phyloP scores from a whole-genome alignment of 2,888 invertebrate genomes.

The Rhingia rostrata region DNA sequence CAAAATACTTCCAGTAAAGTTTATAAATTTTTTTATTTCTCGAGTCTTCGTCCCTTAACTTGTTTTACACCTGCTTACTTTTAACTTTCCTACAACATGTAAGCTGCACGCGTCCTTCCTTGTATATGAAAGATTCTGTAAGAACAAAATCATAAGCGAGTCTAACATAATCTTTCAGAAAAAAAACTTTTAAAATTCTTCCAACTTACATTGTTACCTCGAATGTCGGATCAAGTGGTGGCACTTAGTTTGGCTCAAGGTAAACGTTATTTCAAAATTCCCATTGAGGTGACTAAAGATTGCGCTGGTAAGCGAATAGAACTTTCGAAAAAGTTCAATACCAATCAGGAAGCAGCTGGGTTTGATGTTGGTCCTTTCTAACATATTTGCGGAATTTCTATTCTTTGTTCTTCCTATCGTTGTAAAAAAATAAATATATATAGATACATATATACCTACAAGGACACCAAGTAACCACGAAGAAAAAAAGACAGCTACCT shows the following conservation, averaged over 20 bases:
- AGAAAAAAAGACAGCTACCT: slow-evolving; percentile 7
- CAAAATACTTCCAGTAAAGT: too few species aligned
- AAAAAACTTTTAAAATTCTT: slow-evolving; percentile 22
- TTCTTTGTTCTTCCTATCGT: slow-evolving; percentile 2
- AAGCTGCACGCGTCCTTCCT: too few species aligned
- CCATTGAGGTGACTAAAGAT: slow-evolving; percentile 56
- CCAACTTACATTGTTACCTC: slow-evolving; percentile 38
- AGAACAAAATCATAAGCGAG: slow-evolving; percentile 43
- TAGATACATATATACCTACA: not conserved
- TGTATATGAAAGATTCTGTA: not conserved
- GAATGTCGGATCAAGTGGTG: slow-evolving; percentile 41
- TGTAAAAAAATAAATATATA: slow-evolving; percentile 7
- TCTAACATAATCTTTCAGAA: slow-evolving; percentile 44
- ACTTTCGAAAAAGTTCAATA: slow-evolving; percentile 66
- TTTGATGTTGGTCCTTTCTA: slow-evolving; percentile 15
- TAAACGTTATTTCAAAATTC: slow-evolving; percentile 59
- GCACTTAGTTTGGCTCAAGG: slow-evolving; percentile 37
- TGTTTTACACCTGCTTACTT: not conserved
- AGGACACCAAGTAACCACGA: slow-evolving; percentile 1
- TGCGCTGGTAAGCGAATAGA: slow-evolving; percentile 49
- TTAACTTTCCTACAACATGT: not conserved
- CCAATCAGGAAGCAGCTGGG: slow-evolving; percentile 69
- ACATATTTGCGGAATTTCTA: not conserved
- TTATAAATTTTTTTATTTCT: too few species aligned
- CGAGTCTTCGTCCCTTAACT: not conserved